Evolutionary conservation across 2,888 invertebrate genomes (phyloP).

Genomic region (Schrankia costaestrigalis): DNA sequence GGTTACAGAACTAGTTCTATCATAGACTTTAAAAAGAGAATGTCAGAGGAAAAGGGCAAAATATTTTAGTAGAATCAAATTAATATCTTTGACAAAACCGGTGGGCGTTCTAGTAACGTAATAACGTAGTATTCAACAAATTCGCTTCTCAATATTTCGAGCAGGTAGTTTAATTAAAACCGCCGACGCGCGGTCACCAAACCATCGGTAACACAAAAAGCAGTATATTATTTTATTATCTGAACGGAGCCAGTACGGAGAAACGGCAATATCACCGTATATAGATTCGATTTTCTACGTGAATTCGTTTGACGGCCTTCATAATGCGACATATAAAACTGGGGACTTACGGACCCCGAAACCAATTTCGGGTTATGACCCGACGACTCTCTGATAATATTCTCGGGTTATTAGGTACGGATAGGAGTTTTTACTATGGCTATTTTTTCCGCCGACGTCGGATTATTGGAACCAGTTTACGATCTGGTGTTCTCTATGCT

Average conservation of each 20-base stretch:
- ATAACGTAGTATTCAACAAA: too few species aligned
- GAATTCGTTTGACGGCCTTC: slow-evolving; percentile 82
- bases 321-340: slow-evolving; percentile 82
- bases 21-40: too few species aligned
- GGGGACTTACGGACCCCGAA: slow-evolving; percentile 81
- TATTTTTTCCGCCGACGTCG: slow-evolving; percentile 77
- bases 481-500: slow-evolving; percentile 56
- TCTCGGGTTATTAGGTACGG: slow-evolving; percentile 81
- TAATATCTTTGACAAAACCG: too few species aligned
- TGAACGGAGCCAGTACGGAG: slow-evolving; percentile 68
- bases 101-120: too few species aligned
- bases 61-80: too few species aligned
- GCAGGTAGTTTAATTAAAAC: background rate
- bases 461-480: slow-evolving; percentile 76
- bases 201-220: slow-evolving; percentile 59
- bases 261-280: slow-evolving; percentile 78
- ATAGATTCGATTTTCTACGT: slow-evolving; percentile 83
- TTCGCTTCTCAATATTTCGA: too few species aligned
- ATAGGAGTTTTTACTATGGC: slow-evolving; percentile 81
- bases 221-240: slow-evolving; percentile 81
- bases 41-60: too few species aligned
- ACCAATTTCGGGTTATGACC: slow-evolving; percentile 82
- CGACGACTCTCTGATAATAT: slow-evolving; percentile 81
- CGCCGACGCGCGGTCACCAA: slow-evolving; percentile 20
- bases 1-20: too few species aligned